A percentile compares a stretch with the other conserved stretches of the same genome.
Conservation (phyloP, 2,113 vertebrate species). For the Pelvicachromis taeniatus region DNA sequence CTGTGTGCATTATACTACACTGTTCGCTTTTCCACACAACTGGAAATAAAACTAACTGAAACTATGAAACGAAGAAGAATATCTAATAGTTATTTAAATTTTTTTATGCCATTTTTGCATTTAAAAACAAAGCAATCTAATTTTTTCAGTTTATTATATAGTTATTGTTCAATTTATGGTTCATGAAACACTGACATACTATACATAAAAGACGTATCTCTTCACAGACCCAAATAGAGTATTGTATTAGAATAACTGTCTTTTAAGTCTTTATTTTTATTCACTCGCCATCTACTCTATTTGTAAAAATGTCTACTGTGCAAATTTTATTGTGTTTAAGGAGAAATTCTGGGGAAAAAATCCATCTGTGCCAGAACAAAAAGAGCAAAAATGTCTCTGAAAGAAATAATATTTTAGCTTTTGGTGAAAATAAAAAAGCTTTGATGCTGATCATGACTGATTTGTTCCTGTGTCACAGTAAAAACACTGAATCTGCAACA, state of each 20-base stretch:
- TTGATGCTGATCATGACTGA: not conserved
- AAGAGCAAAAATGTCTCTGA: not conserved
- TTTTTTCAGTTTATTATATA: not conserved
- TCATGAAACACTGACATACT: too few relatives aligned
- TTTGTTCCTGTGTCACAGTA: not conserved
- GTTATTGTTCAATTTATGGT: accelerated
- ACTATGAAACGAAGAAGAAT: not conserved
- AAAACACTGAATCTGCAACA: not conserved
- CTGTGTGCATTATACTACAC: not conserved
- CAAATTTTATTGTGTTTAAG: not conserved
- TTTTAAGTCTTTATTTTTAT: not conserved
- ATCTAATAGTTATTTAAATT: not conserved
- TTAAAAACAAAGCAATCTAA: not conserved
- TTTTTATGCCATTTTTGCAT: not conserved
- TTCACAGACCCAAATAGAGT: not conserved
- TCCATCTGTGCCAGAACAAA: not conserved
- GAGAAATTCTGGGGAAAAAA: not conserved
- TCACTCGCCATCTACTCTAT: accelerated
- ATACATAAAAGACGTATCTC: too few relatives aligned
- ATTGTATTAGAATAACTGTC: not conserved
- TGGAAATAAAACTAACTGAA: not conserved
- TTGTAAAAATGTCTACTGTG: not conserved
- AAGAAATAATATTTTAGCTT: not conserved
- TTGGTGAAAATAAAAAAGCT: not conserved
- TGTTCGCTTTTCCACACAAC: not conserved